A percentile compares a stretch with the other conserved stretches of the same genome.
These are phyloP conservation scores for Sinocyclocheilus anophthalmus DNA, from an alignment of 2,113 vertebrate species.

Conservation along the genomic window DNA sequence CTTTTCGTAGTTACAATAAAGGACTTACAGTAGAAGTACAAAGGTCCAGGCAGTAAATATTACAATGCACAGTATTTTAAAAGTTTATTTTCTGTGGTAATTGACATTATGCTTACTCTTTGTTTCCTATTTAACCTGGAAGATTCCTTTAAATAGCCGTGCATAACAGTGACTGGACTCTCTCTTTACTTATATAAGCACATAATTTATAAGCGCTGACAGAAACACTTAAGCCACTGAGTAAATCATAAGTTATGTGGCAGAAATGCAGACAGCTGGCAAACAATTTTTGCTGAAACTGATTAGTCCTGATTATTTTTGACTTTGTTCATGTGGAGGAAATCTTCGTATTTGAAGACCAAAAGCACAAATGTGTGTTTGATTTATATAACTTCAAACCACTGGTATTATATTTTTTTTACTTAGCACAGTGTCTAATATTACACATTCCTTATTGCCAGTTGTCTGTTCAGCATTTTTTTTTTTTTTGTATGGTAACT, in stretches of 20 bases:
- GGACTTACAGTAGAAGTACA: too few species aligned
- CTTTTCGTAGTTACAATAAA: too few species aligned
- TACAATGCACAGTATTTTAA: background rate
- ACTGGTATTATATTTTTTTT: slow-evolving; percentile 23
- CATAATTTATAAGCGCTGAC: background rate
- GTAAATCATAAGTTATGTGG: background rate
- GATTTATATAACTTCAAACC: background rate
- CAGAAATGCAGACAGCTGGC: background rate
- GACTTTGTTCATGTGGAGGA: background rate
- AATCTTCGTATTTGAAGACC: slow-evolving; percentile 1
- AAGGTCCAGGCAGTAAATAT: background rate
- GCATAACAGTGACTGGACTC: background rate
- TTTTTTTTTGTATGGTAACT: background rate
- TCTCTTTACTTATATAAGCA: background rate
- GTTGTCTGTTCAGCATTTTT: background rate
- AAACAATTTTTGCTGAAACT: background rate
- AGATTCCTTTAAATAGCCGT: background rate
- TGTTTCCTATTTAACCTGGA: background rate
- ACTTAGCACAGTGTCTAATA: slow-evolving; percentile 1
- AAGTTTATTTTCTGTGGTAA: background rate
- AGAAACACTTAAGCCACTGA: background rate
- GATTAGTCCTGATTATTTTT: background rate
- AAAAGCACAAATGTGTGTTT: background rate
- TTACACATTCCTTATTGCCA: background rate
- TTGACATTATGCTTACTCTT: background rate